phyloP scores from a whole-genome alignment of 2,113 vertebrate species.

The Isichthys henryi region DNA sequence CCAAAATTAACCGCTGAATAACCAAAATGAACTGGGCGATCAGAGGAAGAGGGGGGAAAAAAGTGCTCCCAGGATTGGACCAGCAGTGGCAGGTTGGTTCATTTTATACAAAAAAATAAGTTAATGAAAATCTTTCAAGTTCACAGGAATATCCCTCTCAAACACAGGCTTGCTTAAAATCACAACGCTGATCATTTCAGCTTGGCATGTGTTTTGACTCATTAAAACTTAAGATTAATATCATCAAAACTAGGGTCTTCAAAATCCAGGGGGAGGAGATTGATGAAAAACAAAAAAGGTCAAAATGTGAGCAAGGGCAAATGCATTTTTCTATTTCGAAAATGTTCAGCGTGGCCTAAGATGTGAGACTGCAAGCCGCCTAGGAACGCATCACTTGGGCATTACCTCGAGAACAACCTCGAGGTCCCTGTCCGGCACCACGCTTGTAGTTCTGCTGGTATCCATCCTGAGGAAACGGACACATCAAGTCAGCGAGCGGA shows the following conservation, averaged over 20 bases:
- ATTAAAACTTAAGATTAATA: conserved; percentile 39
- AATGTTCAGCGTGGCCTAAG: conserved; percentile 62
- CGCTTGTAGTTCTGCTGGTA: conserved; percentile 97
- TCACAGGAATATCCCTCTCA: conserved; percentile 62
- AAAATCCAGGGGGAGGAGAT: conserved; percentile 41
- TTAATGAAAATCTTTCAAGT: conserved; percentile 71
- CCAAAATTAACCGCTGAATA: conserved; percentile 45
- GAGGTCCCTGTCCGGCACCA: conserved; percentile 83
- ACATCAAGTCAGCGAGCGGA: neutral
- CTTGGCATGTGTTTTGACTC: conserved; percentile 43
- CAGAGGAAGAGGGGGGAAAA: conserved; percentile 9
- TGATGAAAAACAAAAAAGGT: conserved; percentile 44
- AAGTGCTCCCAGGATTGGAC: conserved; percentile 52
- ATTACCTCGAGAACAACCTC: conserved; percentile 90
- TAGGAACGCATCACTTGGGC: conserved; percentile 63
- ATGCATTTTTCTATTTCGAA: conserved; percentile 43
- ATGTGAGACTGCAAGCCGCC: conserved; percentile 49
- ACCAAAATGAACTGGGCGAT: conserved; percentile 21
- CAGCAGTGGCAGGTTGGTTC: conserved; percentile 58
- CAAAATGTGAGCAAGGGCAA: conserved; percentile 44
- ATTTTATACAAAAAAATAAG: conserved; percentile 68
- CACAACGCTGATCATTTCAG: conserved; percentile 48
- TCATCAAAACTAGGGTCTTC: conserved; percentile 53
- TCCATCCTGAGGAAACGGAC: conserved; percentile 71
- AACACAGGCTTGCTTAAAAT: conserved; percentile 49